Conservation (phyloP, 2,113 vertebrate genomes). For the Takifugu bimaculatus region DNA sequence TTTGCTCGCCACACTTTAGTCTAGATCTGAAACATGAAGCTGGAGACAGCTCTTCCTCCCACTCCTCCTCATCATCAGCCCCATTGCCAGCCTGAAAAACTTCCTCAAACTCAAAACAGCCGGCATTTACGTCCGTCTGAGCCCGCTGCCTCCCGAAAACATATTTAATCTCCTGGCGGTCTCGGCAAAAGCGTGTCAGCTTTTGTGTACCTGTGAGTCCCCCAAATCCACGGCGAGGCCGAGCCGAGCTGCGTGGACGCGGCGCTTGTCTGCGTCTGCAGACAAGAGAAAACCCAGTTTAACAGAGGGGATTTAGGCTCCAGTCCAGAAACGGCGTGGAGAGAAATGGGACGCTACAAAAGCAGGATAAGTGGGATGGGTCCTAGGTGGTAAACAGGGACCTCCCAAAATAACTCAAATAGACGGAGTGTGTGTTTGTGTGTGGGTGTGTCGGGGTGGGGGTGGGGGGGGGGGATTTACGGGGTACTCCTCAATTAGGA, state of each 20-base stretch:
- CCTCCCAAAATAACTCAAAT: slow-evolving; percentile 60
- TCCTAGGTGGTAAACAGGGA: slow-evolving; percentile 46
- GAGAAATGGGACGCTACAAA: slow-evolving; percentile 58
- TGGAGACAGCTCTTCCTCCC: slow-evolving; percentile 21
- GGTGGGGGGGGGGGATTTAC: not conserved
- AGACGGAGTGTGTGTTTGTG: slow-evolving; percentile 18
- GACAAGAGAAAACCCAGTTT: slow-evolving; percentile 54
- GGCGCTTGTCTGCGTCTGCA: slow-evolving; percentile 30
- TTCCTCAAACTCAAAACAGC: slow-evolving; percentile 6
- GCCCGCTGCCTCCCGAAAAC: slow-evolving; percentile 40
- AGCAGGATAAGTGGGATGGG: slow-evolving; percentile 56
- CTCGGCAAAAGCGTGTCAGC: slow-evolving; percentile 24
- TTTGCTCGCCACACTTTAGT: slow-evolving; percentile 50
- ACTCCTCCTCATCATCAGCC: slow-evolving; percentile 18
- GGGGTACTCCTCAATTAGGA: slow-evolving; percentile 37
- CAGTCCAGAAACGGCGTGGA: slow-evolving; percentile 50
- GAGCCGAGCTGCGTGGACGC: slow-evolving; percentile 41
- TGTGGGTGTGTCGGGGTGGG: slow-evolving; percentile 2
- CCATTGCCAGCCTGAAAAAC: slow-evolving; percentile 15
- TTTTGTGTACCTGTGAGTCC: slow-evolving; percentile 61
- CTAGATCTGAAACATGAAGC: slow-evolving; percentile 26
- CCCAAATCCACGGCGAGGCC: slow-evolving; percentile 50
- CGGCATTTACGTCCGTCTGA: slow-evolving; percentile 31
- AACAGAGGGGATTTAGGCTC: slow-evolving; percentile 62
- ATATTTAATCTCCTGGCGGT: slow-evolving; percentile 40